Base-by-base conservation (phyloP, 1,140 invertebrate species). In the Drosophila kikkawai region DNA sequence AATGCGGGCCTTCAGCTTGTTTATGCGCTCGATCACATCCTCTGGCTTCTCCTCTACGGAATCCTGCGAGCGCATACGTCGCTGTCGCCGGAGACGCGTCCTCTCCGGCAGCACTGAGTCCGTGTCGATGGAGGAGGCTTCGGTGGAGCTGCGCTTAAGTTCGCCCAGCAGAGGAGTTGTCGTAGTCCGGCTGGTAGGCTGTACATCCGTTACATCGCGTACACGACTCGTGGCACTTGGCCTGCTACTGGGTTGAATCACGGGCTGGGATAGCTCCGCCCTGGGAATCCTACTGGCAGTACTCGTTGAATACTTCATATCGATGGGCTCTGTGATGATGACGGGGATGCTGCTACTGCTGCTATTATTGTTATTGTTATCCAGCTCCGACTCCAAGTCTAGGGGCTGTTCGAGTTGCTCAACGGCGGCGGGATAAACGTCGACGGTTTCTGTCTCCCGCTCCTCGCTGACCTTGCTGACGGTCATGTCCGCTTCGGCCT, bases 1-100 rank as follows among this genome's bases (percentile, higher is more conserved):
- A 22, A 92, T 92, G 26, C 91, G 85, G 3, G 84, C 91, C 26
- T 91, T 88, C 0, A 92, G 71, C 19, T 86, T 91, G 58, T 92
- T 92, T 3, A 92, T 50, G 1, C 91, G 73, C 37, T 88, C 90
- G 2, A 92, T 83, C 0, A 91, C 84, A 82, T 92, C 91, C 48
- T 92, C 84, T 0, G 84, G 84, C 26, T 85, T 86, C 48, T 92
- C 91, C 57, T 86, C 78, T 1, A 53, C 75, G 8, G 91, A 86
- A 7, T 91, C 86, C 65, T 92, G 91, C 3, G 84, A 90, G 7
- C 82, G 78, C 69, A 92, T 75, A 29, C 91, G 84, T 19, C 88
- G 65, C 41, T 92, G 91, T 1, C 91, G 71, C 0, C 91, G 79
- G 12, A 92, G 42, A 5, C 84, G 82, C 17, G 91, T 91, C 1